phyloP scores from a whole-genome alignment of 2,888 invertebrate species.

The Macropis europaea region DNA sequence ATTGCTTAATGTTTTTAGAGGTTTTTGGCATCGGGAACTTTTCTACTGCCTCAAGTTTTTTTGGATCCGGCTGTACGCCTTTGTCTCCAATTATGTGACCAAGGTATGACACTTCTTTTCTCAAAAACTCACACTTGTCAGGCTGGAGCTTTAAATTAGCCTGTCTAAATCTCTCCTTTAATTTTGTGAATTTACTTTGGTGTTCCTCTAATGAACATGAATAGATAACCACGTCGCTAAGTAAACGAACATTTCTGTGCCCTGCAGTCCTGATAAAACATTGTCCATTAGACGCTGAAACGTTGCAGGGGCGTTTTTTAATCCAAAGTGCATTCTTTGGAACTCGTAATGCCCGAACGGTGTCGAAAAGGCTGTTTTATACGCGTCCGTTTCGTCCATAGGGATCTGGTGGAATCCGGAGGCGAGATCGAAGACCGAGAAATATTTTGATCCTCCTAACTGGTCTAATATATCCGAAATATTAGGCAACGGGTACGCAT shows the following conservation, averaged over 20 bases:
- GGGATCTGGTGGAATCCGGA: background rate
- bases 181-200: background rate
- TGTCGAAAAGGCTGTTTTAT: constrained; percentile 1
- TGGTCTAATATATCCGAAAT: background rate
- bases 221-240: background rate
- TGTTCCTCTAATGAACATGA: background rate
- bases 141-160: background rate
- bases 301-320: background rate
- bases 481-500: no score
- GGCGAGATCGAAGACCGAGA: background rate
- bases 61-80: background rate
- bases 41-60: background rate
- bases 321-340: background rate
- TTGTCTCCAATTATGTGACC: background rate
- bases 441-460: background rate
- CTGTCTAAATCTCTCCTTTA: background rate
- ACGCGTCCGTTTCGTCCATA: background rate
- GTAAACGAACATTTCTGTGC: background rate
- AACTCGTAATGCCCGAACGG: background rate
- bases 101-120: background rate
- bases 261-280: background rate
- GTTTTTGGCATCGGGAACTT: background rate
- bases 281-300: background rate
- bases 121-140: background rate
- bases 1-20: background rate